These are phyloP conservation scores for Xiphophorus maculatus DNA, from an alignment of 2,113 vertebrate genomes.

Conservation along the genomic window DNA sequence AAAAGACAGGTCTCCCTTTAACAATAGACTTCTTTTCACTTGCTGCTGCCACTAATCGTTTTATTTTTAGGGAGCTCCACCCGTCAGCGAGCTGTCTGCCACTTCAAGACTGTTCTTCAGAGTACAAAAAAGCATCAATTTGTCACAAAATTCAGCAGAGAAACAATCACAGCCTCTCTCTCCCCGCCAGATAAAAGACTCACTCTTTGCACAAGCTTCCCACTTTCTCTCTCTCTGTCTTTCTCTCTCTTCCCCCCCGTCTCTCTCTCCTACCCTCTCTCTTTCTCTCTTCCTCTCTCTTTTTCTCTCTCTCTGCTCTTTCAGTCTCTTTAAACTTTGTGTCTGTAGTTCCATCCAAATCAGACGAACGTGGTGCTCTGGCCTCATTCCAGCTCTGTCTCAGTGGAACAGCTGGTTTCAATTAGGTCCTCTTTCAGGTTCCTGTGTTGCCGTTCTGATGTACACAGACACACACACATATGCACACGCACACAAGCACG, in stretches of 20 bases:
- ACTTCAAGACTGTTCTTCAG: slow-evolving; percentile 19
- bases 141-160: slow-evolving; percentile 38
- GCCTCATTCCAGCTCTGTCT: slow-evolving; percentile 55
- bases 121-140: slow-evolving; percentile 40
- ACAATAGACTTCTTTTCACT: slow-evolving; percentile 1
- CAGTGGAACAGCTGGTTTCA: slow-evolving; percentile 71
- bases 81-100: slow-evolving; percentile 21
- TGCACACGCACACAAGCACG: background rate
- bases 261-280: background rate
- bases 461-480: background rate
- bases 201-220: slow-evolving; percentile 6
- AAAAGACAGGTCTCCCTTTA: slow-evolving; percentile 6
- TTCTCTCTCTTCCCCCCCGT: background rate
- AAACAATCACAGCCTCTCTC: slow-evolving; percentile 15
- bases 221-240: slow-evolving; percentile 12
- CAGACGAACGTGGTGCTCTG: slow-evolving; percentile 53
- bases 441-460: slow-evolving; percentile 6
- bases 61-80: slow-evolving; percentile 11
- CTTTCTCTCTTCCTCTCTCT: background rate
- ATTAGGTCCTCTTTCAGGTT: slow-evolving; percentile 59
- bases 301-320: slow-evolving; percentile 7
- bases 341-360: slow-evolving; percentile 47
- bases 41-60: slow-evolving; percentile 12
- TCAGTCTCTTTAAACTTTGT: background rate
- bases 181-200: slow-evolving; percentile 13